Conservation (phyloP, 2,888 invertebrate species). For the Scaeva pyrastri region DNA sequence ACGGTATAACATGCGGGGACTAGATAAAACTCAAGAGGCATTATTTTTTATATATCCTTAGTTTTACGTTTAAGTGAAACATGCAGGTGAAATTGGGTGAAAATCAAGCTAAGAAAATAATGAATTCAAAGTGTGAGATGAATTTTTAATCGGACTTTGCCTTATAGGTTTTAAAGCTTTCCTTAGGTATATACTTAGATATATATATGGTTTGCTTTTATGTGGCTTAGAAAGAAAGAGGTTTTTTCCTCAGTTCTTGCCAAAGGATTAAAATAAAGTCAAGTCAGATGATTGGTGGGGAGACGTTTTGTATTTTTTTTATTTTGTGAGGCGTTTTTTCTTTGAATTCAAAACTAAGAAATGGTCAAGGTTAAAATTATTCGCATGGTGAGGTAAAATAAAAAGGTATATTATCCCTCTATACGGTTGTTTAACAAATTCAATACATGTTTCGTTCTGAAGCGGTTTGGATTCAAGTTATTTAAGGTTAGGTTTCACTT, state of each 20-base stretch:
- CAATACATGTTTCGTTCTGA: background rate
- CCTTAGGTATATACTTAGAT: background rate
- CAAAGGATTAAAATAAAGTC: background rate
- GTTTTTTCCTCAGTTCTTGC: background rate
- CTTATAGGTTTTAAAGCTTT: slow-evolving; percentile 2
- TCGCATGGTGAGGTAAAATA: too few species aligned
- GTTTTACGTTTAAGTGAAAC: slow-evolving; percentile 4
- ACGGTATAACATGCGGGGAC: too few species aligned
- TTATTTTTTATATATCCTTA: background rate
- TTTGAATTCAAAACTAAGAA: background rate
- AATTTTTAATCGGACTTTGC: slow-evolving; percentile 33
- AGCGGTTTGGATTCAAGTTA: too few species aligned
- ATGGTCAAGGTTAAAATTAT: background rate
- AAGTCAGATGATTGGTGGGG: background rate
- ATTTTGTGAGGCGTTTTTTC: background rate
- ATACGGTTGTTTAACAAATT: background rate
- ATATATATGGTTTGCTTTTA: background rate
- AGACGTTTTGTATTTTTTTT: background rate
- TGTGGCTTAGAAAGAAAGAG: background rate
- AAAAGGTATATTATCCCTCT: background rate
- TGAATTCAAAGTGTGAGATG: slow-evolving; percentile 10
- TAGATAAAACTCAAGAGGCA: too few species aligned
- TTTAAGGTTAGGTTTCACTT: too few species aligned
- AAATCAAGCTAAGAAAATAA: background rate
- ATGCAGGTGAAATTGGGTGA: slow-evolving; percentile 24